Percentiles rank a stretch among this genome's conserved stretches.
Conservation (phyloP, 2,113 vertebrate species). For the Machaerirhynchus nigripectus region DNA sequence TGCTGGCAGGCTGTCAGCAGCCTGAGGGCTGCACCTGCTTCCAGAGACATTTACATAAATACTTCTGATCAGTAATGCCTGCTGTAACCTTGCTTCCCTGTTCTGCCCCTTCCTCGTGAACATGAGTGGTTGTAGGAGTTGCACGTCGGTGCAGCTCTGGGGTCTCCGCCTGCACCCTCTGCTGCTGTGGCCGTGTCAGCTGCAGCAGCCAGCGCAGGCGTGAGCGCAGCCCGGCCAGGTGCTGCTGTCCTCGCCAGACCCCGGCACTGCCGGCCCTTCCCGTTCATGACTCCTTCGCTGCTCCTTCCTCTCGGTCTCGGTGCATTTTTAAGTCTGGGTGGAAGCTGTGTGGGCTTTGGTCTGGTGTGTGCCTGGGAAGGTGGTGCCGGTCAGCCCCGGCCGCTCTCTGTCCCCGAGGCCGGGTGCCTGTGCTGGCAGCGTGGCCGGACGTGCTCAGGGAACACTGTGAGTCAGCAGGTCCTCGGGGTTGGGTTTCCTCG, state of each 20-base stretch:
- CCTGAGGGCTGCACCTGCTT: not conserved
- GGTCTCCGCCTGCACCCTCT: not conserved
- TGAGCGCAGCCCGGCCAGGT: fast-evolving
- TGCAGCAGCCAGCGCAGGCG: not conserved
- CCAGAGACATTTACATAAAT: not conserved
- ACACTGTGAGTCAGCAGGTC: not conserved
- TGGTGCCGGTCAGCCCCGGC: fast-evolving
- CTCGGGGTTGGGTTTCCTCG: not conserved
- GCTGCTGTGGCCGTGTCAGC: fast-evolving
- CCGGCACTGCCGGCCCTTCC: not conserved
- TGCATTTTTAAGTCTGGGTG: fast-evolving
- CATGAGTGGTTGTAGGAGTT: fast-evolving
- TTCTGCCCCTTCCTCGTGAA: not conserved
- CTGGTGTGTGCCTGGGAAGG: fast-evolving
- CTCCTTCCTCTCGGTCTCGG: fast-evolving
- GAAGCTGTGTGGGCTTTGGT: fast-evolving
- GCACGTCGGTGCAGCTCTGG: fast-evolving
- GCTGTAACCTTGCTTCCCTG: not conserved
- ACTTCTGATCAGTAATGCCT: not conserved
- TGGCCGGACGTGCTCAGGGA: not conserved
- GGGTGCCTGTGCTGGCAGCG: not conserved
- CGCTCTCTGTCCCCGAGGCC: fast-evolving
- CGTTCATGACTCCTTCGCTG: fast-evolving
- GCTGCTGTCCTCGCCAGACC: not conserved
- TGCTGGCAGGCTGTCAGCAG: slow-evolving; percentile 11